Percentiles rank a stretch among this genome's conserved stretches.
phyloP scores from a whole-genome alignment of 2,888 invertebrate genomes.

The Abscondita cerata region DNA sequence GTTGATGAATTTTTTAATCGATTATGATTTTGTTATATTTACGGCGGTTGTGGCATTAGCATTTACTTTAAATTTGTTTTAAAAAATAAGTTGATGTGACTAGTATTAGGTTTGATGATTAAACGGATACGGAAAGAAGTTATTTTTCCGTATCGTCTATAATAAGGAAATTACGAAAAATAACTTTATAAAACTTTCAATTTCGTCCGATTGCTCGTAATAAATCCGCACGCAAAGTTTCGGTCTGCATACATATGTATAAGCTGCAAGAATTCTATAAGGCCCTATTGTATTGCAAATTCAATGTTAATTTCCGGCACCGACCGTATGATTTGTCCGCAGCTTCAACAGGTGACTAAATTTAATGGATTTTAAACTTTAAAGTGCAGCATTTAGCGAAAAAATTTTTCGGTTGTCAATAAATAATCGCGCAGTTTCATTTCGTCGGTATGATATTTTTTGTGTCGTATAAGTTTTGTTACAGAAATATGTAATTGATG shows the following conservation, averaged over 20 bases:
- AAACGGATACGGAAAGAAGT: too few relatives aligned
- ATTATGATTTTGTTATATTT: too few relatives aligned
- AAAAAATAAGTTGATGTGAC: too few relatives aligned
- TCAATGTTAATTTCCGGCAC: conserved; percentile 58
- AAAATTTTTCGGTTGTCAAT: too few relatives aligned
- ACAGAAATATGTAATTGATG: conserved; percentile 15
- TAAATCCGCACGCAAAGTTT: conserved; percentile 52
- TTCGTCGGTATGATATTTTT: not conserved
- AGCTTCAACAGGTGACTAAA: conserved; percentile 54
- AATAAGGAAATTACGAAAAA: too few relatives aligned
- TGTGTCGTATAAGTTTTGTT: too few relatives aligned
- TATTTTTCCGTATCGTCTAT: too few relatives aligned
- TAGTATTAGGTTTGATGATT: too few relatives aligned
- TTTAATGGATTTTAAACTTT: conserved; percentile 19
- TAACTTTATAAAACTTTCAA: not conserved
- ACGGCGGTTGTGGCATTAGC: too few relatives aligned
- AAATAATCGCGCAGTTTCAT: not conserved
- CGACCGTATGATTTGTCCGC: conserved; percentile 53
- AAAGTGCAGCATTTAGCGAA: too few relatives aligned
- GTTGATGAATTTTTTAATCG: too few relatives aligned
- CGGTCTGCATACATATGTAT: conserved; percentile 58
- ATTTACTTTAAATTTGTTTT: too few relatives aligned
- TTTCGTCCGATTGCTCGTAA: conserved; percentile 38
- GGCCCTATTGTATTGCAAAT: conserved; percentile 60
- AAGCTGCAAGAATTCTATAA: conserved; percentile 58